A percentile compares a stretch with the other conserved stretches of the same genome.
phyloP scores from a whole-genome alignment of 2,797 vertebrate species.

The Tiaroga cobitis region DNA sequence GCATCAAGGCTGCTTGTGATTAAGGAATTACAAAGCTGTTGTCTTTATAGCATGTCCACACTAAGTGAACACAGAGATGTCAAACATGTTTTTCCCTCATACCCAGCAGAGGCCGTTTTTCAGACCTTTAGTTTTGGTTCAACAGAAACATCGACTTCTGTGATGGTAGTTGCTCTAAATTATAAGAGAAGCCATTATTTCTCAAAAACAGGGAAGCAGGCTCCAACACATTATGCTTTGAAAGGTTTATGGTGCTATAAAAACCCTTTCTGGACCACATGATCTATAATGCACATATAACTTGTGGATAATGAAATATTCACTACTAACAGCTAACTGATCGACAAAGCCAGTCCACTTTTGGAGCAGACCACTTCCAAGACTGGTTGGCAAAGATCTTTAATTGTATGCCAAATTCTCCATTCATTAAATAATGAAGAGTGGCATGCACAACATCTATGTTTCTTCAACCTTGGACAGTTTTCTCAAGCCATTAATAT shows the following conservation, averaged over 20 bases:
- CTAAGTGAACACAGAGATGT: slow-evolving; percentile 3
- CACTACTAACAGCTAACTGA: slow-evolving; percentile 44
- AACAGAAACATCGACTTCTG: slow-evolving; percentile 7
- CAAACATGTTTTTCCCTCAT: neutral
- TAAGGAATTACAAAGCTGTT: slow-evolving; percentile 21
- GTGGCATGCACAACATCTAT: slow-evolving; percentile 8
- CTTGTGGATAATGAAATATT: slow-evolving; percentile 36
- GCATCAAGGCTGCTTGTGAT: slow-evolving; percentile 41
- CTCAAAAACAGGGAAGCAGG: slow-evolving; percentile 28
- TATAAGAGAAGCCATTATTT: slow-evolving; percentile 18
- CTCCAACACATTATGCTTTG: slow-evolving; percentile 17
- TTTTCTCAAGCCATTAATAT: neutral
- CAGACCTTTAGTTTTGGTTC: slow-evolving; percentile 18
- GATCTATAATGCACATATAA: slow-evolving; percentile 24
- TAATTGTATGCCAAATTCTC: slow-evolving; percentile 23
- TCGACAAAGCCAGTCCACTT: slow-evolving; percentile 30
- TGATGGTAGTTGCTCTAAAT: slow-evolving; percentile 18
- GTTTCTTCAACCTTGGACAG: neutral
- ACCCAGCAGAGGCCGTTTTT: neutral
- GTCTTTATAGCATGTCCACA: slow-evolving; percentile 26
- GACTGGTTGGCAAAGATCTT: slow-evolving; percentile 40
- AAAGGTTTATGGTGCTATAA: slow-evolving; percentile 43
- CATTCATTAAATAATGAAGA: slow-evolving; percentile 40
- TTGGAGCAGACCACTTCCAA: slow-evolving; percentile 42
- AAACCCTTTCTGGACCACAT: slow-evolving; percentile 48